Evolutionary conservation across 2,113 vertebrate species (phyloP).

Genomic region (Pimephales promelas): DNA sequence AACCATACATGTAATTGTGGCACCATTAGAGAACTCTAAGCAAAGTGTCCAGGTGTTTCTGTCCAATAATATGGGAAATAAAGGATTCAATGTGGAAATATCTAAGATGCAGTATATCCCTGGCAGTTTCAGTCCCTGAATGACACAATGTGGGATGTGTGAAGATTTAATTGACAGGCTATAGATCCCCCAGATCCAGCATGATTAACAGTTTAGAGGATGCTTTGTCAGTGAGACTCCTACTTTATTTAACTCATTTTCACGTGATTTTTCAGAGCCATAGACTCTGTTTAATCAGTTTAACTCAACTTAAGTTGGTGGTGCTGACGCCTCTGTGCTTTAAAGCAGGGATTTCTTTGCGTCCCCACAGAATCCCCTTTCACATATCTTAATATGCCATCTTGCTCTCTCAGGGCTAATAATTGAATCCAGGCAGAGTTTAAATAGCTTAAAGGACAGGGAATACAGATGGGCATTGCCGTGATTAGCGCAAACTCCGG

Average conservation of each 20-base stretch:
- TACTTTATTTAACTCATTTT: conserved; percentile 82
- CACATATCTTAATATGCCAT: conserved; percentile 96
- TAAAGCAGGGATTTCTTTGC: conserved; percentile 88
- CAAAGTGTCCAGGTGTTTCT: neutral
- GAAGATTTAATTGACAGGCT: conserved; percentile 74
- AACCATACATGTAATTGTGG: neutral
- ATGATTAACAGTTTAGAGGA: conserved; percentile 83
- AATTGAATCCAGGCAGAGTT: conserved; percentile 99
- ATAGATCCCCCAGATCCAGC: conserved; percentile 77
- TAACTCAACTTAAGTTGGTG: conserved; percentile 93
- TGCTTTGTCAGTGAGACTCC: conserved; percentile 84
- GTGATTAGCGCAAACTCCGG: conserved; percentile 96
- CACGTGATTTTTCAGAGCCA: conserved; percentile 79
- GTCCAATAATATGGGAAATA: neutral
- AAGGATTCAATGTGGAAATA: neutral
- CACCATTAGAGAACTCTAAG: neutral
- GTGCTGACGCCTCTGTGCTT: conserved; percentile 90
- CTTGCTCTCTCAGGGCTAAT: conserved; percentile 98
- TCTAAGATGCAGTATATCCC: conserved; percentile 30
- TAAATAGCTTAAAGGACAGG: conserved; percentile 97
- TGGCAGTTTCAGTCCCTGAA: conserved; percentile 51
- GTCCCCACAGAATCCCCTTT: conserved; percentile 83
- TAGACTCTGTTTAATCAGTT: conserved; percentile 92
- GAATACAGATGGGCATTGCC: conserved; percentile 97
- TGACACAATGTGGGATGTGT: conserved; percentile 68